phyloP scores from a whole-genome alignment of 2,113 vertebrate species.

The Eretmochelys imbricata region DNA sequence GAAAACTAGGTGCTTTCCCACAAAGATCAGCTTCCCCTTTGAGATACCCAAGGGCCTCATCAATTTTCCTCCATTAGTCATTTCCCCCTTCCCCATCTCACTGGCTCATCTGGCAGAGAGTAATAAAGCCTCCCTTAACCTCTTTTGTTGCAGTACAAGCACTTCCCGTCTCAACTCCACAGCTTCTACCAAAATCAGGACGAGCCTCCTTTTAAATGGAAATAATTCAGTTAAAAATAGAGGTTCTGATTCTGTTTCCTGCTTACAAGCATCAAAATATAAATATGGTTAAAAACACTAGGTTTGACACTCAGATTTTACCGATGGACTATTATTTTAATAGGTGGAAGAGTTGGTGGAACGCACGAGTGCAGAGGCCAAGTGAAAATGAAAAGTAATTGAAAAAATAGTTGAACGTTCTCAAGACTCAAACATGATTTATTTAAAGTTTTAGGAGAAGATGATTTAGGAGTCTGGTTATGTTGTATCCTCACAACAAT shows the following conservation, averaged over 20 bases:
- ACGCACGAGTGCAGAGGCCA: not conserved
- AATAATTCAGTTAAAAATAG: not conserved
- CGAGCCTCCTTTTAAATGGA: accelerated
- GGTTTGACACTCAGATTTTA: not conserved
- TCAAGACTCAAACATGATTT: not conserved
- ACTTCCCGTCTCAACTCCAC: not conserved
- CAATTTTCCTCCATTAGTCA: not conserved
- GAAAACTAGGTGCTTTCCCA: not conserved
- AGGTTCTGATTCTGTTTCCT: not conserved
- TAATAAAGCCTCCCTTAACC: not conserved
- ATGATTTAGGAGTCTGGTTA: not conserved
- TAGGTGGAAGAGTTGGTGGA: not conserved
- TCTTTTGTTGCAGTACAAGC: not conserved
- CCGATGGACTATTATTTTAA: not conserved
- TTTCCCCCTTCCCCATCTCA: not conserved
- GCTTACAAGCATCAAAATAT: not conserved
- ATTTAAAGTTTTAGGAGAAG: not conserved
- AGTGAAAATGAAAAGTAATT: not conserved
- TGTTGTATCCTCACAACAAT: not conserved
- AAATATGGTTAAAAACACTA: not conserved
- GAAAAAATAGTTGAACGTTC: not conserved
- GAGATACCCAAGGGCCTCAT: not conserved
- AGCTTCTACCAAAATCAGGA: not conserved
- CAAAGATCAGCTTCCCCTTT: not conserved
- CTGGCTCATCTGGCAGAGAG: not conserved